phyloP scores from a whole-genome alignment of 2,888 invertebrate species.

The Tachina grossa region DNA sequence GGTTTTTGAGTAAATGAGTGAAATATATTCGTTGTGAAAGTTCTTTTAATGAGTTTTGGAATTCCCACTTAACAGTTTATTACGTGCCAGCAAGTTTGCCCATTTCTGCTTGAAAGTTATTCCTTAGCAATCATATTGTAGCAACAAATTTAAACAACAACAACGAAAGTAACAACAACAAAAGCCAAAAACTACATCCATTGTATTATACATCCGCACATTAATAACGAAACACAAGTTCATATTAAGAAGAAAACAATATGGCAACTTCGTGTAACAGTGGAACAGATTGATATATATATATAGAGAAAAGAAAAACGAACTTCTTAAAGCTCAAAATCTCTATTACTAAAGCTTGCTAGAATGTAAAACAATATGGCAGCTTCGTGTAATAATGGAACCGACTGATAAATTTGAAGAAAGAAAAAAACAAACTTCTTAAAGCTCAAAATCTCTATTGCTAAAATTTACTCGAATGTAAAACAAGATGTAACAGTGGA shows the following conservation, averaged over 20 bases:
- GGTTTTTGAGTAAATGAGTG: too few species aligned
- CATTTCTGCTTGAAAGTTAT: conserved; percentile 17
- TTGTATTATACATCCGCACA: not conserved
- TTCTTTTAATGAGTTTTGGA: not conserved
- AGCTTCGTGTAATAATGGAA: too few species aligned
- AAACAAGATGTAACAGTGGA: too few species aligned
- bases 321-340: too few species aligned
- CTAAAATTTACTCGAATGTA: too few species aligned
- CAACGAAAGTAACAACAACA: not conserved
- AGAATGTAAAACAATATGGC: too few species aligned
- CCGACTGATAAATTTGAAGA: too few species aligned
- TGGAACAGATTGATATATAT: not conserved
- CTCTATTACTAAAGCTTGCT: too few species aligned
- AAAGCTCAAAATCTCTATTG: too few species aligned
- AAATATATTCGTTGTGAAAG: too few species aligned
- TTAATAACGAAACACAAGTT: not conserved
- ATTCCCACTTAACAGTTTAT: not conserved
- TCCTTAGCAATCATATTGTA: conserved; percentile 45
- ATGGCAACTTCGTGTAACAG: conserved; percentile 39
- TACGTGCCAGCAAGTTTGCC: not conserved
- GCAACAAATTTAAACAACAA: conserved; percentile 19
- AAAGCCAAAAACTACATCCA: not conserved
- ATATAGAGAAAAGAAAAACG: too few species aligned
- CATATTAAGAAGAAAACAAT: conserved; percentile 3
- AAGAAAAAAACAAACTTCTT: too few species aligned